Percentiles rank a stretch among this genome's conserved stretches.
Evolutionary conservation across 2,797 vertebrate genomes (phyloP).

Genomic region (Gila robusta): DNA sequence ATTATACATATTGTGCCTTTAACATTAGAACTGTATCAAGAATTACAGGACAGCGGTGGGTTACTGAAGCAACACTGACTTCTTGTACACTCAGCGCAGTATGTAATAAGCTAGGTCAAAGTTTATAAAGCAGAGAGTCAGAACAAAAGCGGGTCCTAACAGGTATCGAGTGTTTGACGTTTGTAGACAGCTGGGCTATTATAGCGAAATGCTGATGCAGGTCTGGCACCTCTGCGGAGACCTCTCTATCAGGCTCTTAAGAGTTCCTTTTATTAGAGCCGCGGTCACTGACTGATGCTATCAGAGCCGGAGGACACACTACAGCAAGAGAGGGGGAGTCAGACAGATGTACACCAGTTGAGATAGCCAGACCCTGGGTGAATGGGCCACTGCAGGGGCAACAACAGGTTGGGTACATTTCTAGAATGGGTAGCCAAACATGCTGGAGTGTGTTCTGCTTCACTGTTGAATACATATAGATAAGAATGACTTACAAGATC

Average conservation of each 20-base stretch:
- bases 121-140: conserved; percentile 19
- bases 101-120: conserved; percentile 33
- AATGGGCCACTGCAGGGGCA: background rate
- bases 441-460: background rate
- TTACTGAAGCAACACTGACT: background rate
- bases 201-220: conserved; percentile 44
- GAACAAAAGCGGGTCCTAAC: conserved; percentile 20
- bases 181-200: conserved; percentile 46
- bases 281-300: conserved; percentile 21
- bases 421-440: background rate
- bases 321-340: background rate
- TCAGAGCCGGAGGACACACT: conserved; percentile 19
- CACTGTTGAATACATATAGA: background rate
- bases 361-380: conserved; percentile 38
- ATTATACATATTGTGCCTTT: background rate
- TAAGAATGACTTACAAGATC: background rate
- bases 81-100: background rate
- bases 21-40: background rate
- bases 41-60: background rate
- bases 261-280: conserved; percentile 39
- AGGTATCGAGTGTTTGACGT: conserved; percentile 36
- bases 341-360: conserved; percentile 7
- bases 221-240: conserved; percentile 30
- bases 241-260: conserved; percentile 38
- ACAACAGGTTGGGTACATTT: background rate